These are phyloP conservation scores for Noctua janthina DNA, from an alignment of 2,888 invertebrate species.

Conservation along the genomic window DNA sequence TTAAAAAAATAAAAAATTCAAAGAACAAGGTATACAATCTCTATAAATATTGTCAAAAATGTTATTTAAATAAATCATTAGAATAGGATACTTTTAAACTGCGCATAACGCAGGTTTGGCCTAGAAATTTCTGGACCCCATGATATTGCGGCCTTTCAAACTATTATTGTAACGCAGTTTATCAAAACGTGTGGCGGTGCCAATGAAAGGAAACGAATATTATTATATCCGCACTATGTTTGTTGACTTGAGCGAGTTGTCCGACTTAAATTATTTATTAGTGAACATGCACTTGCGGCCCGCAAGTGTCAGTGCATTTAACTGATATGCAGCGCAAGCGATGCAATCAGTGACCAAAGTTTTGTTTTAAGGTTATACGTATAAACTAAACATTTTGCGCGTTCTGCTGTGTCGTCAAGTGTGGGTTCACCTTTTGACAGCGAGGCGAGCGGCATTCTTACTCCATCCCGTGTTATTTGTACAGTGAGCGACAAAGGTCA, in stretches of 20 bases:
- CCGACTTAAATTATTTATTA: not conserved
- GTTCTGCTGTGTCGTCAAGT: not conserved
- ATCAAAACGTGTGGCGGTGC: not conserved
- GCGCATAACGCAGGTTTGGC: constrained; percentile 36
- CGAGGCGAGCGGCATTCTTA: not conserved
- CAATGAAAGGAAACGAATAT: not conserved
- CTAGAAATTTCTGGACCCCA: constrained; percentile 38
- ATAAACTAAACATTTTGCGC: not conserved
- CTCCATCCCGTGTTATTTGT: not conserved
- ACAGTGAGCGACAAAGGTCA: not conserved
- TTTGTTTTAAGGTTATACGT: too few species aligned
- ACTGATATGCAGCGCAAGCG: too few species aligned
- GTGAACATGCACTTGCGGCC: not conserved
- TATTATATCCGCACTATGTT: not conserved
- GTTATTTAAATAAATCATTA: constrained; percentile 18
- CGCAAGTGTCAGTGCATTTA: constrained; percentile 6
- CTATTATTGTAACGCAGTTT: constrained; percentile 9
- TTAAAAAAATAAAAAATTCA: not conserved
- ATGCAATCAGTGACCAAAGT: not conserved
- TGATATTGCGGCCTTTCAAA: constrained; percentile 38
- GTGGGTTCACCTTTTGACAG: not conserved
- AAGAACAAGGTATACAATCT: not conserved
- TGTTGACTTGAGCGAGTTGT: not conserved
- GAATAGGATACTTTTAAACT: constrained; percentile 29
- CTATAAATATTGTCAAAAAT: constrained; percentile 11